Evolutionary conservation across 2,113 vertebrate genomes (phyloP).

Genomic region (Notechis scutatus): DNA sequence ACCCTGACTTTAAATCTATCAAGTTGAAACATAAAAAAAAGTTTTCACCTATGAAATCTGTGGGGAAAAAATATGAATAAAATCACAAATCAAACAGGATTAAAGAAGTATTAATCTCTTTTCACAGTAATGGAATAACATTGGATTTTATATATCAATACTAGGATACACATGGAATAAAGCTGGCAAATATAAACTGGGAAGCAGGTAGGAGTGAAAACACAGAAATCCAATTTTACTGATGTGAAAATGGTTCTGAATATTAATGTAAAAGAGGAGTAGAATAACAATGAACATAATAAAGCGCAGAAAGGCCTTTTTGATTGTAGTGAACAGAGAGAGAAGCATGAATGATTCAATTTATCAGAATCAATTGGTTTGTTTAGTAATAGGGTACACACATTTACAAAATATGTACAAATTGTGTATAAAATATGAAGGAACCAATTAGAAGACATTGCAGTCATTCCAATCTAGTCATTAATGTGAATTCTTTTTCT

Average conservation of each 20-base stretch:
- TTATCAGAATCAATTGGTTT: background rate
- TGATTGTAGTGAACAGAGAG: background rate
- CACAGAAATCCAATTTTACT: conserved; percentile 5
- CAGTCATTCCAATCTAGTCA: background rate
- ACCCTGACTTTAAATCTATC: conserved; percentile 26
- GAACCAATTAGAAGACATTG: background rate
- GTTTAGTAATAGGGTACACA: background rate
- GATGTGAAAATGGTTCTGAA: background rate
- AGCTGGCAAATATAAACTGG: conserved; percentile 27
- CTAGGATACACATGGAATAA: conserved; percentile 40
- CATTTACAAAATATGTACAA: background rate
- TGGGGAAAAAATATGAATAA: conserved; percentile 44
- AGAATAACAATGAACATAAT: background rate
- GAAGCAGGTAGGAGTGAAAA: background rate
- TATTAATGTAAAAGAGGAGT: background rate
- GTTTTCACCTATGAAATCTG: conserved; percentile 5
- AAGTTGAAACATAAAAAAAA: conserved; percentile 14
- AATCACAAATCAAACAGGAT: conserved; percentile 32
- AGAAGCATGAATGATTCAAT: background rate
- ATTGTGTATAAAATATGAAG: background rate
- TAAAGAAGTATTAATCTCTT: conserved; percentile 48
- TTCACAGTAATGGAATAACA: conserved; percentile 39
- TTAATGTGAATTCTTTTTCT: background rate
- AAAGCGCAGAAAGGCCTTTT: background rate
- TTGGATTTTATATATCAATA: conserved; percentile 48